Evolutionary conservation across 1,140 invertebrate genomes (phyloP).

Genomic region (Cecropterus lyciades): DNA sequence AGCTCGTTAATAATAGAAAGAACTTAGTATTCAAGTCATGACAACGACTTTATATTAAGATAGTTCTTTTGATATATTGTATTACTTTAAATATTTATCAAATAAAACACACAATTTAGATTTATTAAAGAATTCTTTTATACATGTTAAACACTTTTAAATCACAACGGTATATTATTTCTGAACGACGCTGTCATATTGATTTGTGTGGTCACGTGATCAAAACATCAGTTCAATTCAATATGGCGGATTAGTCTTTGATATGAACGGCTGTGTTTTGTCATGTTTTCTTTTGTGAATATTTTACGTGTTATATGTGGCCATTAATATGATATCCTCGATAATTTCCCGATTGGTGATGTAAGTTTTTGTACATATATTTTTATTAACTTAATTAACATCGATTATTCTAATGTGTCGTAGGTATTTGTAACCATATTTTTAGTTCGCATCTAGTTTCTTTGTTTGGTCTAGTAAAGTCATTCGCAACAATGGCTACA

Average conservation of each 20-base stretch:
- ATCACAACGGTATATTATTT: too few relatives aligned
- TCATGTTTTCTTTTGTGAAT: constrained; percentile 77
- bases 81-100: too few relatives aligned
- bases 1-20: too few relatives aligned
- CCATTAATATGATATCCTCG: constrained; percentile 89
- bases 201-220: constrained; percentile 80
- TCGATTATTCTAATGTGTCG: constrained; percentile 19
- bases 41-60: too few relatives aligned
- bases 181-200: constrained; percentile 64
- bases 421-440: constrained; percentile 24
- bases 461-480: constrained; percentile 39
- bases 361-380: constrained; percentile 84
- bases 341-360: constrained; percentile 90
- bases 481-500: neutral
- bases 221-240: constrained; percentile 78
- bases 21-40: too few relatives aligned
- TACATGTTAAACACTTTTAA: too few relatives aligned
- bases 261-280: constrained; percentile 75
- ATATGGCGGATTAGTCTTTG: constrained; percentile 72
- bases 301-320: constrained; percentile 72
- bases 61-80: too few relatives aligned
- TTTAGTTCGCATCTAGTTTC: constrained; percentile 35
- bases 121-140: too few relatives aligned
- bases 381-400: constrained; percentile 34
- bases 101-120: too few relatives aligned